A percentile compares a stretch with the other conserved stretches of the same genome.
Conservation (phyloP, 2,797 vertebrate species). For the Adelosebastes latens region DNA sequence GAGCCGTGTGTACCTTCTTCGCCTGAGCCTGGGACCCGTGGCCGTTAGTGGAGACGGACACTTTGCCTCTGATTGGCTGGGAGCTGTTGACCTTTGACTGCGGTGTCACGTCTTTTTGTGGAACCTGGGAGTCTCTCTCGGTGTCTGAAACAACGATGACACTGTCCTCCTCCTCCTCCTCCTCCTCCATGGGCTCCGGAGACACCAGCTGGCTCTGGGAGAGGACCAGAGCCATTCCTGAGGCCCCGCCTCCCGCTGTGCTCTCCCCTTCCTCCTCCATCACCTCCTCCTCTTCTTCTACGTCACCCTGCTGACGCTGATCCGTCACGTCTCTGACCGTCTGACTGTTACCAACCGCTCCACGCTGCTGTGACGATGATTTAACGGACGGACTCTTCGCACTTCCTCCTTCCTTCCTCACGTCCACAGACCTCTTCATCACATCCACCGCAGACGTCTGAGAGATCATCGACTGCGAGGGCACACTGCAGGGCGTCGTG, state of each 20-base stretch:
- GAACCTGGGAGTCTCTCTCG: slow-evolving; percentile 64
- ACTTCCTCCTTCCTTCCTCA: slow-evolving; percentile 25
- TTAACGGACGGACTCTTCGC: not conserved
- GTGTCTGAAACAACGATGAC: slow-evolving; percentile 62
- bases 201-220: slow-evolving; percentile 79
- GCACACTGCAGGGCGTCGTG: slow-evolving; percentile 18
- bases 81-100: slow-evolving; percentile 27
- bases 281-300: slow-evolving; percentile 47
- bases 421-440: not conserved
- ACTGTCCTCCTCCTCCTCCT: slow-evolving; percentile 53
- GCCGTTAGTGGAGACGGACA: slow-evolving; percentile 62
- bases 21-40: slow-evolving; percentile 30
- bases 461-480: slow-evolving; percentile 55
- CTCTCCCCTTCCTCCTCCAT: slow-evolving; percentile 57
- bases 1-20: slow-evolving; percentile 3
- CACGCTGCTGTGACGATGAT: not conserved
- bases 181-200: slow-evolving; percentile 77
- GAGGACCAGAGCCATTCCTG: slow-evolving; percentile 75
- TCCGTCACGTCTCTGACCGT: not conserved
- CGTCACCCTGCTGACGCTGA: slow-evolving; percentile 18
- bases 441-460: slow-evolving; percentile 16
- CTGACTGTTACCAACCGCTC: slow-evolving; percentile 6
- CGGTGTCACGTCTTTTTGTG: not conserved
- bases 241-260: slow-evolving; percentile 32
- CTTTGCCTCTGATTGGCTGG: slow-evolving; percentile 21